Conservation (phyloP, 1,140 invertebrate species). For the Homarus americanus region DNA sequence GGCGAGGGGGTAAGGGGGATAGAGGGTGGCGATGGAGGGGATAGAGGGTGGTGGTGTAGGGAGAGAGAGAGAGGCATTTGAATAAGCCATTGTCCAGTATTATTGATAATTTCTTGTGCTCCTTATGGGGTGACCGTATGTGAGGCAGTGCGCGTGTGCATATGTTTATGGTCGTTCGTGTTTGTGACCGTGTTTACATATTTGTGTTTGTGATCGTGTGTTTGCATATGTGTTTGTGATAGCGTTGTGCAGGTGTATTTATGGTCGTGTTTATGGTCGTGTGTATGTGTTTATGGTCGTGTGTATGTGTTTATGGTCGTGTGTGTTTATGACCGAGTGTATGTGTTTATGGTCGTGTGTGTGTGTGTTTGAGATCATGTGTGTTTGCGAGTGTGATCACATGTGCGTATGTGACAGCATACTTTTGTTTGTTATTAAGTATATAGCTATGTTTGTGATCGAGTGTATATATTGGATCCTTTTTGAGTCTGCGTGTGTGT, state of each 20-base stretch:
- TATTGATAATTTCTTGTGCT: not conserved
- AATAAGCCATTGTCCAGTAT: not conserved
- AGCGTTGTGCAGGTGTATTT: too few species aligned
- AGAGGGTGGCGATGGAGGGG: not conserved
- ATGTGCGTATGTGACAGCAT: not conserved
- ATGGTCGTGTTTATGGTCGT: too few species aligned
- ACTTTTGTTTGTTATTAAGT: too few species aligned
- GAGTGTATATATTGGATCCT: too few species aligned
- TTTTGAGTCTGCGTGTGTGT: not conserved
- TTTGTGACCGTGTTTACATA: not conserved
- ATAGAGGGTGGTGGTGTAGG: not conserved
- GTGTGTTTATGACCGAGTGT: not conserved
- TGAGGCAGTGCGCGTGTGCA: too few species aligned
- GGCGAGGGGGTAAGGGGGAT: not conserved
- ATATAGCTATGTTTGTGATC: too few species aligned
- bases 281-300: not conserved
- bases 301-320: not conserved
- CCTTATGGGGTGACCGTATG: not conserved
- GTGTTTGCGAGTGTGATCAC: not conserved
- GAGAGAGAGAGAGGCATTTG: not conserved
- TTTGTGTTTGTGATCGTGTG: not conserved
- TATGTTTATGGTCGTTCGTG: not conserved
- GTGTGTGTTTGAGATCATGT: not conserved
- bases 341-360: not conserved
- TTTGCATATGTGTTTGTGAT: not conserved